phyloP scores from a whole-genome alignment of 2,797 vertebrate genomes.

The Buphagus erythrorhynchus region DNA sequence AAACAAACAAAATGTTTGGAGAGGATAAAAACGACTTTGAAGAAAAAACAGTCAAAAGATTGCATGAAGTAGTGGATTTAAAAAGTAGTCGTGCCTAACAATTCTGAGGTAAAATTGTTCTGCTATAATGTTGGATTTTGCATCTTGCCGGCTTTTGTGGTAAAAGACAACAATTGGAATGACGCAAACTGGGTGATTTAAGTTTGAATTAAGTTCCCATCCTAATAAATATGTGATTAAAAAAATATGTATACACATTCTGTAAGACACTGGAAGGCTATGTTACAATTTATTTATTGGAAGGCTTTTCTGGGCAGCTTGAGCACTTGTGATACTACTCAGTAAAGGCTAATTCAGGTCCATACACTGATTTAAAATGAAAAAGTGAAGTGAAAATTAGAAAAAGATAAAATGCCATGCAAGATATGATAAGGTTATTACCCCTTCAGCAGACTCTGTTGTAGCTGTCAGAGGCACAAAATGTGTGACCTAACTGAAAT shows the following conservation, averaged over 20 bases:
- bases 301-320: not conserved
- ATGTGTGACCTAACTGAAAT: not conserved
- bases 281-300: not conserved
- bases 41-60: not conserved
- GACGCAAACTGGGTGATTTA: not conserved
- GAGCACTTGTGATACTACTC: not conserved
- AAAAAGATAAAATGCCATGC: not conserved
- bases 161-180: not conserved
- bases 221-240: not conserved
- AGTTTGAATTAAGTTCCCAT: not conserved
- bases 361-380: not conserved
- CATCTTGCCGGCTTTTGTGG: not conserved
- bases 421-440: not conserved
- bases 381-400: not conserved
- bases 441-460: not conserved
- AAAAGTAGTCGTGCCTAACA: not conserved
- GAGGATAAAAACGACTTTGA: not conserved
- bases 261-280: not conserved
- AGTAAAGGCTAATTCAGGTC: not conserved
- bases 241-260: not conserved
- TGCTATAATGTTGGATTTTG: not conserved
- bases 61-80: not conserved
- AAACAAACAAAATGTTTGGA: not conserved
- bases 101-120: not conserved
- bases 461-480: not conserved